These are phyloP conservation scores for Nysson spinosus DNA, from an alignment of 2,888 invertebrate species.

Conservation along the genomic window DNA sequence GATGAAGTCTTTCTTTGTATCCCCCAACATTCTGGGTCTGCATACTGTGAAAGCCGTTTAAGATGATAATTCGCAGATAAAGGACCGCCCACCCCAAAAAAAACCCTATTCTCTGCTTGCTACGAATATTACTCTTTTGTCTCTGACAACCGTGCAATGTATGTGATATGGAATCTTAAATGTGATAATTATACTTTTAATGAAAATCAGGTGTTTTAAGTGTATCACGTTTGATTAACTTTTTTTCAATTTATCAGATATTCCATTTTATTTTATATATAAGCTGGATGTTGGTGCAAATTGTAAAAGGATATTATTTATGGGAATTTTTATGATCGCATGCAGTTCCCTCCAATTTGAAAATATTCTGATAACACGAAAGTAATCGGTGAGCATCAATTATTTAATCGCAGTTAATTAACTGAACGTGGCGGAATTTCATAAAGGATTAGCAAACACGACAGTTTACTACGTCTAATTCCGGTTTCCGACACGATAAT, in stretches of 20 bases:
- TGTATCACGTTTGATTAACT: too few relatives aligned
- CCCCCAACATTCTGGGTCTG: background rate
- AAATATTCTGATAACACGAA: background rate
- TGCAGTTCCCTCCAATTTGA: too few relatives aligned
- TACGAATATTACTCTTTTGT: too few relatives aligned
- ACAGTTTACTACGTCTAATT: conserved; percentile 4
- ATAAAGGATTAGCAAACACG: conserved; percentile 30
- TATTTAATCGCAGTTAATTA: conserved; percentile 20
- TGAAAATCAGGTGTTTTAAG: too few relatives aligned
- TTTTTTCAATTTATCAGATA: too few relatives aligned
- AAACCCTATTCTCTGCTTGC: too few relatives aligned
- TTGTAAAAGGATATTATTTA: too few relatives aligned
- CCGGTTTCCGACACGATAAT: conserved; percentile 44
- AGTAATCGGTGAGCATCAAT: background rate
- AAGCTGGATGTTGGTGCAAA: too few relatives aligned
- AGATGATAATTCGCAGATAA: conserved; percentile 31
- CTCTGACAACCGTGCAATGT: too few relatives aligned
- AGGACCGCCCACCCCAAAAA: too few relatives aligned
- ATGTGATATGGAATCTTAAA: background rate
- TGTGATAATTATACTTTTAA: background rate
- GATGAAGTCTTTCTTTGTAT: conserved; percentile 38
- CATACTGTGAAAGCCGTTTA: conserved; percentile 5
- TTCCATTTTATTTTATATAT: too few relatives aligned
- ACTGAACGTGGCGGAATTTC: conserved; percentile 2
- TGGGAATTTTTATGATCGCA: too few relatives aligned